Evolutionary conservation across 2,888 invertebrate species (phyloP), one percentile per base, ranked within the genome.

Genomic region (Drosophila buzzatii): DNA sequence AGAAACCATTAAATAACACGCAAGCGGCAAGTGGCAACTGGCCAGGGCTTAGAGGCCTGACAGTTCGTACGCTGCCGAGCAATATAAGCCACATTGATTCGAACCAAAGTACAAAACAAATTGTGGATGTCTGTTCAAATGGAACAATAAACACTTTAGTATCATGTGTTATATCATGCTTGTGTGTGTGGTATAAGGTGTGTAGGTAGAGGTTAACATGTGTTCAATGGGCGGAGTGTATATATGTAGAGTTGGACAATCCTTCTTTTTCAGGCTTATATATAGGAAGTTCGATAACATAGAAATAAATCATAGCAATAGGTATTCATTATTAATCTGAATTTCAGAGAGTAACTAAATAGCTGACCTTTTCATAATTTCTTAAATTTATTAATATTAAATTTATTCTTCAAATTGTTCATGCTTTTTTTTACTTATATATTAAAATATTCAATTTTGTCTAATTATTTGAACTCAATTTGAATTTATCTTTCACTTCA

Each of bases 1-100:
- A 72, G 65, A 65, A 60, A 58, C 57, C 70, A 70, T 79, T 79
- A 79, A 79, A 81, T 73, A 61, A 49, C 79, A 81, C 81, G 81
- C 81, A 42, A 42, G 18, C 20, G 42, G 42, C 76, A 56, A 61
- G 49, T 31, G 49, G 44, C 76, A 59, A 61, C 31, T 49, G 49
- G 31, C 31, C 49, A 18, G 12, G 49, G 51, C 45, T 65, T 37
- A 49, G 44, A 20, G 55, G 47, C 31, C 62, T 33, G 33, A 49
- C 49, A 55, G 42, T 16, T 31, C 9, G 18, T 57, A 53, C 20
- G n/a, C 41, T 37, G 9, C 35, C 27, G n/a, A n/a, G n/a, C 41
- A 8, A 51, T 33, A 37, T 23, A 56, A 45, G 23, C 39, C 20
- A 53, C 39, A 42, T 45, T 57, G 53, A 68, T 55, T 42, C 70